These are phyloP conservation scores for Drosophila parabipectinata DNA, from an alignment of 1,140 invertebrate genomes.

Conservation along the genomic window DNA sequence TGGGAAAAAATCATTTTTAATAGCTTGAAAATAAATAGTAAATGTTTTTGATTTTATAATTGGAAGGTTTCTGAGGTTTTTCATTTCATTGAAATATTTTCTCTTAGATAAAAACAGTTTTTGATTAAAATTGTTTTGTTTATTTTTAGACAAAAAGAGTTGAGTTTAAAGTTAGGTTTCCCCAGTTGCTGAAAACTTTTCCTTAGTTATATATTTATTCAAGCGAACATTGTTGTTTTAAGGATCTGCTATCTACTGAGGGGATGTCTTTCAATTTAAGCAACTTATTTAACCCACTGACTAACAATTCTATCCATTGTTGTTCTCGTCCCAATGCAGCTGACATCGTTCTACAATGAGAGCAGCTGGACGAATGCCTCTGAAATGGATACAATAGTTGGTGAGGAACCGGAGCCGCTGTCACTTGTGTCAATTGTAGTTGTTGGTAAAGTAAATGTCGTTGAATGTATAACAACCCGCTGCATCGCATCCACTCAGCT, in stretches of 20 bases:
- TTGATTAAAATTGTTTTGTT: neutral
- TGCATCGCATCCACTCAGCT: slow-evolving; percentile 16
- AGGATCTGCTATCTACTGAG: neutral
- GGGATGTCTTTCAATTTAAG: neutral
- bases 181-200: neutral
- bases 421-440: slow-evolving; percentile 89
- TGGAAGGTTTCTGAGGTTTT: no score
- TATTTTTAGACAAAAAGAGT: neutral
- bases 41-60: no score
- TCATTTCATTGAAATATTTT: no score
- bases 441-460: slow-evolving; percentile 88
- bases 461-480: slow-evolving; percentile 74
- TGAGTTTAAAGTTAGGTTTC: no score
- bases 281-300: neutral
- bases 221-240: neutral
- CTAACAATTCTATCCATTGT: slow-evolving; percentile 4
- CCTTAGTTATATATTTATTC: neutral
- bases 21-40: neutral
- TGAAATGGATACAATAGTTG: slow-evolving; percentile 86
- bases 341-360: slow-evolving; percentile 83
- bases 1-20: neutral
- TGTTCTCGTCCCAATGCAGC: slow-evolving; percentile 50
- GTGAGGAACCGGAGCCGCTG: slow-evolving; percentile 88
- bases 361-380: slow-evolving; percentile 83
- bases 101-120: no score